Evolutionary conservation across 2,113 vertebrate genomes (phyloP), one percentile per base, ranked within the genome.

Genomic region (Panurus biarmicus): DNA sequence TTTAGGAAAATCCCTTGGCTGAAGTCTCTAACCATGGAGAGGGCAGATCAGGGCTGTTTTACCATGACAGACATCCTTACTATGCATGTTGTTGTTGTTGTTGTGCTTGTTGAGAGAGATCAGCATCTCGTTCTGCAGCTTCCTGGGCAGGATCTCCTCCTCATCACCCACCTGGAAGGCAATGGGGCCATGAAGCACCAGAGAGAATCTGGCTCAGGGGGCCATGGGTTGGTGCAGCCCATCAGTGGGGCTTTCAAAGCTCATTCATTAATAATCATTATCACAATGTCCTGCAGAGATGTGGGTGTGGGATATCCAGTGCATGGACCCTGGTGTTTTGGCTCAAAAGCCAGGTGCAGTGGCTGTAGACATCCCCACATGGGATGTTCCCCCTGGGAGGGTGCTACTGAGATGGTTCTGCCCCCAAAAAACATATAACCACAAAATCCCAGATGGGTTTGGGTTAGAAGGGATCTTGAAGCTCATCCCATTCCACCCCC

Each of bases 81-180:
- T 97, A 53, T 95, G 94, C 16, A 81, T 11, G 1, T 97, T 97
- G 94, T 87, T 95, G 87, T 90, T 97, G 67, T 81, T 95, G 93
- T 94, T 93, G 69, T 97, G 96, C 69, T 82, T 96, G 75, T 70
- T 71, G 44, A 98, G 97, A 62, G 96, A 97, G 0, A 24, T 75
- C 80, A 98, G 96, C 87, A 99, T 98, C 89, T 99, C 98, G 1
- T 94, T 95, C 60, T 98, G 97, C 56, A 99, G 98, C 97, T 99
- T 99, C 35, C 94, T 82, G 6, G 99, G 99, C 84, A 99, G 92
- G 87, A 99, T 98, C 18, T 98, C 96, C 61, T 97, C 95, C 95
- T 99, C 99, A 20, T 99, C 99, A 1, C 98, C 98, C 6, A 98
- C 97, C 98, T 99, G 93, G 60, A 92, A 96, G 45, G 94, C 61